Evolutionary conservation across 2,797 vertebrate species (phyloP), one percentile per base, ranked within the genome.

Genomic region (Pangasius djambal): DNA sequence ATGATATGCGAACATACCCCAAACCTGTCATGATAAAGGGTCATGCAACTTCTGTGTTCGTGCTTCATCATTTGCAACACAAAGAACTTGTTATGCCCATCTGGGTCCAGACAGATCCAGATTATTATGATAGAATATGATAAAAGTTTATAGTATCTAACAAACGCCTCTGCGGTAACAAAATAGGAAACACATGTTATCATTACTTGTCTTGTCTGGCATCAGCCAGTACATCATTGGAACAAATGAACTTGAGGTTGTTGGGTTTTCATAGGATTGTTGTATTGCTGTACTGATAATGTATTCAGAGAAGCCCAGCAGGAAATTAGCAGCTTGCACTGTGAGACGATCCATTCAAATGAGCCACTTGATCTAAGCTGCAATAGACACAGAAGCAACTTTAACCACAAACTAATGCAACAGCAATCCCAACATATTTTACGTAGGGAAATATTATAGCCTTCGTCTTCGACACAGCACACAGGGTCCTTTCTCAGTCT

Each of bases 261-360:
- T 65, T 88, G 52, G 69, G 86, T 86, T 89, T 88, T 75, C 59
- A 83, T 77, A 28, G 25, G 48, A 79, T 67, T 69, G 69, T 70
- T 84, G 86, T 83, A 88, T 69, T 83, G n/a, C 69, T 67, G n/a
- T 87, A 83, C 67, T 63, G 88, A 87, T 79, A 88, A 88, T 18
- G 69, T 79, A 88, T 63, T 82, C 74, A 85, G 83, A 86, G 63
- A 87, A 84, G 63, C 85, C 37, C 85, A 75, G 87, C 69, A 82
- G 78, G 86, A 89, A 81, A 86, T 91, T 78, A 88, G 86, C 83
- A 83, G 79, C 61, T 70, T 63, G 50, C 69, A 6, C 57, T 57
- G 69, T 1, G 57, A 83, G 50, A 88, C 48, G 12, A 85, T 83
- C 88, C 40, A 31, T 74, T 82, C 59, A 67, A 78, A 75, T 72